Evolutionary conservation across 2,888 invertebrate species (phyloP), one percentile per base, ranked within the genome.

Genomic region (Pollenia labialis): DNA sequence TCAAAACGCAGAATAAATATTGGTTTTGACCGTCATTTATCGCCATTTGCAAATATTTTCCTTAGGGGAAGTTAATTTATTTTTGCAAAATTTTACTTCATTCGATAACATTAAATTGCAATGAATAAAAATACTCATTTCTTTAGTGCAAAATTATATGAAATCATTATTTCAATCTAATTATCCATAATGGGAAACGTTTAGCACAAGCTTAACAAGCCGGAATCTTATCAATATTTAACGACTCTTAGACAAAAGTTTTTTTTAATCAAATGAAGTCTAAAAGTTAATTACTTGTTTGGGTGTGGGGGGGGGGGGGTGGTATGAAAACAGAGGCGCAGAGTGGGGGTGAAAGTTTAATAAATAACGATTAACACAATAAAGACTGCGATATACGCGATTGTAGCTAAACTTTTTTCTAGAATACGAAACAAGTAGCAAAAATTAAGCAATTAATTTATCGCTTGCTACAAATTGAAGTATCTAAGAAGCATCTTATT

Each of bases 221-320:
- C 12, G 12, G 58, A 80, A 58, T 48, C 81, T 83, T 81, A 87
- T 83, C 83, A 83, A 87, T 84, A 81, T 81, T 84, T 87, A 77
- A 84, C 56, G 54, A 84, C 58, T 72, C 52, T 71, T 82, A 14
- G 12, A 42, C 46, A 54, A 81, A 68, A 85, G 14, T 14, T 77
- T 75, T 46, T 64, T n/a, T 42, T 64, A 64, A 81, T 72, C 72
- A 83, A 83, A 83, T 60, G 58, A 76, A 52, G 68, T 54, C 68
- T 56, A 16, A 32, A 74, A 81, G 66, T 81, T 66, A 76, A 80
- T 66, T 76, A 52, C 23, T 40, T 10, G n/a, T n/a, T n/a, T n/a
- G n/a, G n/a, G n/a, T n/a, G n/a, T n/a, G n/a, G n/a, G n/a, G n/a
- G n/a, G n/a, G 0, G 7, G 60, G 50, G 16, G 8, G 9, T 12